These are phyloP conservation scores for Eugnorisma glareosa DNA, from an alignment of 2,888 invertebrate species.

Conservation along the genomic window DNA sequence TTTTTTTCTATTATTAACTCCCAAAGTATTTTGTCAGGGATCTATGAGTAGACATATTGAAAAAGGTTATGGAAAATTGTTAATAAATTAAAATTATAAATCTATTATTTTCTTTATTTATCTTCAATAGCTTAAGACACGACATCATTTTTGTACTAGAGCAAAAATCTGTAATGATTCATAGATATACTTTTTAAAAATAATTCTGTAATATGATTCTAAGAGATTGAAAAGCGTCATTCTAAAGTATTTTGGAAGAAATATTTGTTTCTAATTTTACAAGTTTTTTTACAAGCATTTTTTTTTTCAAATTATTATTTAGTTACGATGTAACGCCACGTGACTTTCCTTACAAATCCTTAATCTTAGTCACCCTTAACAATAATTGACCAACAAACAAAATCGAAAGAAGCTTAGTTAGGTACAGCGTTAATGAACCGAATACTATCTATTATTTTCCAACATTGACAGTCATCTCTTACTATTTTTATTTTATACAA, in stretches of 20 bases:
- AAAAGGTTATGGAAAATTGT: conserved; percentile 47
- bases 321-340: conserved; percentile 48
- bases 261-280: conserved; percentile 30
- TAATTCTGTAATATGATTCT: conserved; percentile 44
- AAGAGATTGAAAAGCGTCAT: conserved; percentile 52
- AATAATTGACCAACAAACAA: conserved; percentile 83
- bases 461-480: conserved; percentile 84
- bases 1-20: conserved; percentile 75
- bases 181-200: conserved; percentile 40
- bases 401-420: conserved; percentile 79
- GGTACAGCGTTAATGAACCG: conserved; percentile 83
- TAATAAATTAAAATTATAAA: conserved; percentile 57
- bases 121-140: conserved; percentile 78
- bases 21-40: conserved; percentile 73
- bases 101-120: conserved; percentile 57
- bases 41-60: conserved; percentile 59
- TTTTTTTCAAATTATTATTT: conserved; percentile 58
- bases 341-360: conserved; percentile 68
- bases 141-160: conserved; percentile 85
- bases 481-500: conserved; percentile 86
- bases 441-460: conserved; percentile 76
- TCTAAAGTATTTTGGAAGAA: conserved; percentile 50
- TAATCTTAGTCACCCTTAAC: conserved; percentile 74
- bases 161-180: conserved; percentile 71
- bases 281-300: conserved; percentile 51